These are phyloP conservation scores for Andrena dorsata DNA, from an alignment of 2,888 invertebrate genomes.

Conservation along the genomic window DNA sequence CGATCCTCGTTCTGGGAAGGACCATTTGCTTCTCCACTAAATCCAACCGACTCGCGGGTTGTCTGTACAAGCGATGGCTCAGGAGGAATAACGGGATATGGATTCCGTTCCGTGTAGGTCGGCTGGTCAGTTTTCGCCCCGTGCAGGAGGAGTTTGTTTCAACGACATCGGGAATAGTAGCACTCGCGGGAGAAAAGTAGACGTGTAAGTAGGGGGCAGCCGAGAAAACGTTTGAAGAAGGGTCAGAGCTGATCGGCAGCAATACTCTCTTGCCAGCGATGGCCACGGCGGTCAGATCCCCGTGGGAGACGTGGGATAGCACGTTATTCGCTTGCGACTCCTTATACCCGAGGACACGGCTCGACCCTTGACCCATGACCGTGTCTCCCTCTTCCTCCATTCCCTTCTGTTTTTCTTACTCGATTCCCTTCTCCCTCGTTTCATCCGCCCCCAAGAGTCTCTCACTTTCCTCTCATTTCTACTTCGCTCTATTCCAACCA, in stretches of 20 bases:
- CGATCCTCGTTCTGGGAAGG: not conserved
- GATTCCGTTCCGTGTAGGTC: conserved; percentile 25
- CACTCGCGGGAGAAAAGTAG: conserved; percentile 73
- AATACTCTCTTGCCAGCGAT: conserved; percentile 67
- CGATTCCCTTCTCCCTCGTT: conserved; percentile 30
- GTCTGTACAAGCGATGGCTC: not conserved
- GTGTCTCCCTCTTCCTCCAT: not conserved
- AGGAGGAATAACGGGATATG: conserved; percentile 42
- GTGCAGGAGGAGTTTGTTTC: conserved; percentile 69
- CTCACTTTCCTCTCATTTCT: conserved; percentile 32
- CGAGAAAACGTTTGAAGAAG: conserved; percentile 69
- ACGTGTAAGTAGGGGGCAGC: conserved; percentile 55
- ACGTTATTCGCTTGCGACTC: conserved; percentile 78
- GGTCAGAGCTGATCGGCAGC: conserved; percentile 69
- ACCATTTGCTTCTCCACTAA: not conserved
- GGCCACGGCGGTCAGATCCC: conserved; percentile 69
- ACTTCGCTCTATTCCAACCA: not conserved
- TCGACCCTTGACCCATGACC: conserved; percentile 58
- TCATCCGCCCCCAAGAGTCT: not conserved
- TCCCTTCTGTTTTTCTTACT: conserved; percentile 17
- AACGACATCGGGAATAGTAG: conserved; percentile 67
- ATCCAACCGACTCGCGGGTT: not conserved
- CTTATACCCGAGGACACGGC: conserved; percentile 69
- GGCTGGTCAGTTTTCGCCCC: conserved; percentile 50
- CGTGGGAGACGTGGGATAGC: conserved; percentile 76